Conservation (phyloP, 2,113 vertebrate species). For the Sylvia atricapilla region DNA sequence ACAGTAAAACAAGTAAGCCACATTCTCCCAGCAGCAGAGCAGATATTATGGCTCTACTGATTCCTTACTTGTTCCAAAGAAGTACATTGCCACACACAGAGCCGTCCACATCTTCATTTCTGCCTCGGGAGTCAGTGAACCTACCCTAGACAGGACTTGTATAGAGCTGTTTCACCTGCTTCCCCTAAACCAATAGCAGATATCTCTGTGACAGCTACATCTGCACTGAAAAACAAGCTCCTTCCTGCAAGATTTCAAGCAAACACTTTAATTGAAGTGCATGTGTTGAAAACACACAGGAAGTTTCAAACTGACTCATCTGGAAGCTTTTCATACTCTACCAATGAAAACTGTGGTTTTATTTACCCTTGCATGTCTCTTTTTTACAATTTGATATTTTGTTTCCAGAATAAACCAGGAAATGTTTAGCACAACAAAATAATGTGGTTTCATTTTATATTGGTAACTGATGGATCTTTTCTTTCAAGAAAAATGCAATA, state of each 20-base stretch:
- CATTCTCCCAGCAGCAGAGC: not conserved
- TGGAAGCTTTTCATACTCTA: not conserved
- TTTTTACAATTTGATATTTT: not conserved
- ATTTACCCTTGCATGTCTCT: not conserved
- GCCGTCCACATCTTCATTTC: not conserved
- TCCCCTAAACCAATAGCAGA: not conserved
- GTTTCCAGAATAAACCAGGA: not conserved
- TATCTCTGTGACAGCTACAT: not conserved
- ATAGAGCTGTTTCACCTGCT: not conserved
- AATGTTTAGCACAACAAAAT: not conserved
- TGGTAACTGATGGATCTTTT: not conserved
- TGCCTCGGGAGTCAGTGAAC: not conserved
- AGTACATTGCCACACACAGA: not conserved
- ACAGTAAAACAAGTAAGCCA: not conserved
- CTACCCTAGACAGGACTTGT: not conserved
- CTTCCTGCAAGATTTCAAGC: not conserved
- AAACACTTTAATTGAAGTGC: not conserved
- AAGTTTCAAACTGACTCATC: not conserved
- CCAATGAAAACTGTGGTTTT: not conserved
- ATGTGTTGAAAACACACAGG: not conserved
- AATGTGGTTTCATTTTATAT: not conserved
- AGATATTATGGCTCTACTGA: not conserved
- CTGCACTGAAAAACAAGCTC: not conserved
- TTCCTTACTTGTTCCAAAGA: conserved; percentile 51
- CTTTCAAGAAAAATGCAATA: not conserved